These are phyloP conservation scores for Stegophylla sp. DNA, from an alignment of 2,888 invertebrate genomes.

Conservation along the genomic window DNA sequence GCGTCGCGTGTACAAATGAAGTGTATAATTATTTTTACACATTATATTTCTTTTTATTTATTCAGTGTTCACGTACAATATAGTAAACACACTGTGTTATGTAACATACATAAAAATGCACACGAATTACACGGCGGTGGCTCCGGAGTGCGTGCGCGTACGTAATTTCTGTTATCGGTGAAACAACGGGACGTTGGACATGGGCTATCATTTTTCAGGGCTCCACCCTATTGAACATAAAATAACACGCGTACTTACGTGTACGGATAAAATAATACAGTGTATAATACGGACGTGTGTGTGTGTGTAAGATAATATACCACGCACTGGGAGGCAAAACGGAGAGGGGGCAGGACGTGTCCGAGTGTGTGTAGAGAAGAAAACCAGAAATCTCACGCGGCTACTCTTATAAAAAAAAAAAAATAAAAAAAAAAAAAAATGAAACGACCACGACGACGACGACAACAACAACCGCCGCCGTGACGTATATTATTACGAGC, in stretches of 20 bases:
- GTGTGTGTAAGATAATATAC: not conserved
- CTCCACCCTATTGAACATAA: constrained; percentile 14
- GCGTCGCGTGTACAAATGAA: no score
- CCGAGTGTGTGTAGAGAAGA: not conserved
- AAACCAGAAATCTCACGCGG: constrained; percentile 24
- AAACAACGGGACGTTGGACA: constrained; percentile 45
- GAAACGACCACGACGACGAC: not conserved
- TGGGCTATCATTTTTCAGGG: constrained; percentile 48
- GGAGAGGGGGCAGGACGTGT: not conserved
- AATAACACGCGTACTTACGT: not conserved
- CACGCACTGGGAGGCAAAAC: no score
- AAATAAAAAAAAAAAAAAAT: not conserved
- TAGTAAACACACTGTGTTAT: no score
- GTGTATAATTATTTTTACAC: no score
- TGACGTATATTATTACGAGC: not conserved
- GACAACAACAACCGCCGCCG: not conserved
- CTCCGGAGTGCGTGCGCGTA: not conserved
- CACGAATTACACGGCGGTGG: not conserved
- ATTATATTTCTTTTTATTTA: no score
- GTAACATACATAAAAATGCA: not conserved
- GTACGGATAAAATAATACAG: not conserved
- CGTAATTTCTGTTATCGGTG: constrained; percentile 34
- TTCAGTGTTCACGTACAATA: no score
- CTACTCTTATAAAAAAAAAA: not conserved
- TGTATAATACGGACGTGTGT: not conserved